phyloP scores from a whole-genome alignment of 1,140 invertebrate species.

The Atopsyche davidsoni region DNA sequence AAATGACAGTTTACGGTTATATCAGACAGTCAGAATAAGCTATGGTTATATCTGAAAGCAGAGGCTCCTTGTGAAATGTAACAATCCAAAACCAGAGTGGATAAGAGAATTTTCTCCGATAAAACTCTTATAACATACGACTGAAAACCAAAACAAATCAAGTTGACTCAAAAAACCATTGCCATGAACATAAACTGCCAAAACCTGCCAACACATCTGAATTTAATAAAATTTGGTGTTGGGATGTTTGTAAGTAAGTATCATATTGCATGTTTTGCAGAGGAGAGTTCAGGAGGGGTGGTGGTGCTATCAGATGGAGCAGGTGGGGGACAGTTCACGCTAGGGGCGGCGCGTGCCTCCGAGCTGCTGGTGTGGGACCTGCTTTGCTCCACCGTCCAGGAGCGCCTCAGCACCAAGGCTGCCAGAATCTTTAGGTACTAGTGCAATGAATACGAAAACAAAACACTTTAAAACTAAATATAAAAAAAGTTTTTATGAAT shows the following conservation, averaged over 20 bases:
- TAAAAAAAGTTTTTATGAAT: slow-evolving; percentile 1
- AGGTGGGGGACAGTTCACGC: slow-evolving; percentile 68
- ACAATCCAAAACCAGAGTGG: too few relatives aligned
- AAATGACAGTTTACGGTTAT: too few relatives aligned
- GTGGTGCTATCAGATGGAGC: slow-evolving; percentile 68
- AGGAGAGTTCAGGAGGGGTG: slow-evolving; percentile 68
- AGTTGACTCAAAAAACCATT: too few relatives aligned
- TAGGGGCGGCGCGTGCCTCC: slow-evolving; percentile 61
- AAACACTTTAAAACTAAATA: not conserved
- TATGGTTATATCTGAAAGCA: too few relatives aligned
- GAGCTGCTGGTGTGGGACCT: slow-evolving; percentile 60
- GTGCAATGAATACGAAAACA: not conserved
- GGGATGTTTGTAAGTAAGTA: slow-evolving; percentile 8
- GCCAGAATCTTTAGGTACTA: slow-evolving; percentile 70
- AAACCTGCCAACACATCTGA: too few relatives aligned
- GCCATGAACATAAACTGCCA: too few relatives aligned
- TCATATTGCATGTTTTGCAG: slow-evolving; percentile 39
- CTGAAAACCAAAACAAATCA: too few relatives aligned
- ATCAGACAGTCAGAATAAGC: too few relatives aligned
- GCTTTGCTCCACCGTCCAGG: slow-evolving; percentile 69
- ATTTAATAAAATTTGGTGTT: too few relatives aligned
- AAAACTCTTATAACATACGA: too few relatives aligned
- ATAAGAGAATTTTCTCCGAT: too few relatives aligned
- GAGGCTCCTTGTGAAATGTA: too few relatives aligned
- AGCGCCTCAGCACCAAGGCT: slow-evolving; percentile 79